Conservation (phyloP, 2,113 vertebrate genomes). For the Neomonachus schauinslandi region DNA sequence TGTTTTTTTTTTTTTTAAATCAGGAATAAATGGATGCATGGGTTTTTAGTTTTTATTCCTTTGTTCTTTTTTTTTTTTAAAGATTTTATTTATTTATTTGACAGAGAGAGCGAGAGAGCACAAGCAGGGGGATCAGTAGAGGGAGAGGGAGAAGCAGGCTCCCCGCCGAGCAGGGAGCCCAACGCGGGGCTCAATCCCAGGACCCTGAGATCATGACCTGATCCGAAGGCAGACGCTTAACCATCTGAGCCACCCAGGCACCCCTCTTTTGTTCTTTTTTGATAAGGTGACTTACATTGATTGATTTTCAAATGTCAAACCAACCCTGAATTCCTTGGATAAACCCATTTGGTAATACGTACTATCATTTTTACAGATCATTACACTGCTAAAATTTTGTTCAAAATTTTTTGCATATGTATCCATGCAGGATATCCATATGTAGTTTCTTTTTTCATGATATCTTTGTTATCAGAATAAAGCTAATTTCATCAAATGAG, state of each 20-base stretch:
- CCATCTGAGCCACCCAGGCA: no score
- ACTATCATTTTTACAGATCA: neutral
- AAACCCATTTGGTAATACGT: neutral
- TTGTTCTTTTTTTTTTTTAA: neutral
- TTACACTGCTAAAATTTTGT: neutral
- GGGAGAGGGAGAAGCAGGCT: no score
- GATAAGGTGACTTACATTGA: neutral
- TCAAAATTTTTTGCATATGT: neutral
- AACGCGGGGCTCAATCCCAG: no score
- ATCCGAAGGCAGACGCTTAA: no score
- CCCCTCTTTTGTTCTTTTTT: neutral
- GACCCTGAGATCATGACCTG: no score
- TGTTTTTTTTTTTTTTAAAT: neutral
- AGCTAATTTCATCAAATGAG: neutral
- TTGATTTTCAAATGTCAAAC: constrained; percentile 10
- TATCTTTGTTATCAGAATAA: neutral
- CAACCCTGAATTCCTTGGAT: neutral
- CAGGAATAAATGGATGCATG: neutral
- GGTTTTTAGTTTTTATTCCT: neutral
- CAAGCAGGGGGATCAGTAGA: no score
- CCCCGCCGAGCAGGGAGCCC: no score
- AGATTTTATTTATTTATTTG: no score
- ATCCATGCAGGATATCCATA: neutral
- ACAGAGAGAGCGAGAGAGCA: no score
- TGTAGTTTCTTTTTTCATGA: neutral